phyloP scores from a whole-genome alignment of 1,140 invertebrate genomes.

The Laupala kohalensis region DNA sequence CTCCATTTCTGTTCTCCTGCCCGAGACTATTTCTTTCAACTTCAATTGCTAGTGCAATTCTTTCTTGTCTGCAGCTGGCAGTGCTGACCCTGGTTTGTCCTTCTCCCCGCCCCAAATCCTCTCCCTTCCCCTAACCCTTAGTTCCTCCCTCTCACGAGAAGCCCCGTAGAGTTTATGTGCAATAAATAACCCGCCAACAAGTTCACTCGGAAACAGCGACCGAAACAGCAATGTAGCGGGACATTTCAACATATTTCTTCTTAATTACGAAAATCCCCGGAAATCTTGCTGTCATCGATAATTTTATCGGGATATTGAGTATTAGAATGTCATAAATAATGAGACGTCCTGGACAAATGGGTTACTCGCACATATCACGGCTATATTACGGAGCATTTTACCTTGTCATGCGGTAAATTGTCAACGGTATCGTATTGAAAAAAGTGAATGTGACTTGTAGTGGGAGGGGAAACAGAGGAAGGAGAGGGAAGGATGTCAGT shows the following conservation, averaged over 20 bases:
- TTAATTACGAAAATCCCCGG: background rate
- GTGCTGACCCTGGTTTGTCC: too few relatives aligned
- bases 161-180: too few relatives aligned
- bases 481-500: too few relatives aligned
- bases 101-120: too few relatives aligned
- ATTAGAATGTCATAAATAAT: background rate
- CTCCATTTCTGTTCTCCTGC: too few relatives aligned
- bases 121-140: too few relatives aligned
- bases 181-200: background rate
- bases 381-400: background rate
- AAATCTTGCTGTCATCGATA: background rate
- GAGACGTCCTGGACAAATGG: background rate
- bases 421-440: background rate
- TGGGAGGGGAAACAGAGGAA: background rate
- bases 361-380: background rate
- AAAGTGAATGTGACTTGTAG: too few relatives aligned
- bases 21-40: too few relatives aligned
- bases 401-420: background rate
- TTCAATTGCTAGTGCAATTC: too few relatives aligned
- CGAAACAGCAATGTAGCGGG: background rate
- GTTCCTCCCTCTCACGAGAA: too few relatives aligned
- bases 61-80: too few relatives aligned
- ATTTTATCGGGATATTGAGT: background rate
- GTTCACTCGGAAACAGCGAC: background rate
- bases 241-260: background rate